These are phyloP conservation scores for Strigops habroptila DNA, from an alignment of 2,113 vertebrate species.

Conservation along the genomic window DNA sequence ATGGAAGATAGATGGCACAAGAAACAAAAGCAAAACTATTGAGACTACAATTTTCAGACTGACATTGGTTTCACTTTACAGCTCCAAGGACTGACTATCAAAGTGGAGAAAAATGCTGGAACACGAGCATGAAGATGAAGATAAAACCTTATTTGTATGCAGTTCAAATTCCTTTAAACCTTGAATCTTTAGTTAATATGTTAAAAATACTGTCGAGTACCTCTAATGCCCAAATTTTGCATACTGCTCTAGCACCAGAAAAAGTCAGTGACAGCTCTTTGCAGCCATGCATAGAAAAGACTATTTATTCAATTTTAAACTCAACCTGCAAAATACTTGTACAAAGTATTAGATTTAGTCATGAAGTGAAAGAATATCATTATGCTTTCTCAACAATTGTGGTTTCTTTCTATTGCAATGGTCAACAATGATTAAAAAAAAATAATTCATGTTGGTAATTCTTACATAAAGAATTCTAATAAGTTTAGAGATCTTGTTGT, in stretches of 20 bases:
- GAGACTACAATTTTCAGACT: background rate
- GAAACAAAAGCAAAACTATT: background rate
- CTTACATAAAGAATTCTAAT: background rate
- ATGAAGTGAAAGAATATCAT: background rate
- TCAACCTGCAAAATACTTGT: background rate
- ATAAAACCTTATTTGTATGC: background rate
- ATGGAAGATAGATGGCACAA: background rate
- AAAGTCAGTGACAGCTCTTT: background rate
- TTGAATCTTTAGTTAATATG: background rate
- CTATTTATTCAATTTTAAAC: background rate
- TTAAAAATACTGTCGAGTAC: background rate
- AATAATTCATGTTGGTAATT: background rate
- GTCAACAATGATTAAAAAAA: background rate
- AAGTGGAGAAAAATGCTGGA: background rate
- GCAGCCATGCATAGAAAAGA: background rate
- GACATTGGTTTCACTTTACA: background rate
- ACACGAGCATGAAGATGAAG: background rate
- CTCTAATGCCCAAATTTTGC: background rate
- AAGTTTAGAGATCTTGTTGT: background rate
- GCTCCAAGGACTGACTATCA: background rate
- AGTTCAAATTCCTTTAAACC: background rate
- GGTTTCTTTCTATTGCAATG: background rate
- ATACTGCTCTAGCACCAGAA: background rate
- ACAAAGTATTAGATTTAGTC: background rate
- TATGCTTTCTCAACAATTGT: background rate